Conservation (phyloP, 2,797 vertebrate genomes). For the Anguilla anguilla region DNA sequence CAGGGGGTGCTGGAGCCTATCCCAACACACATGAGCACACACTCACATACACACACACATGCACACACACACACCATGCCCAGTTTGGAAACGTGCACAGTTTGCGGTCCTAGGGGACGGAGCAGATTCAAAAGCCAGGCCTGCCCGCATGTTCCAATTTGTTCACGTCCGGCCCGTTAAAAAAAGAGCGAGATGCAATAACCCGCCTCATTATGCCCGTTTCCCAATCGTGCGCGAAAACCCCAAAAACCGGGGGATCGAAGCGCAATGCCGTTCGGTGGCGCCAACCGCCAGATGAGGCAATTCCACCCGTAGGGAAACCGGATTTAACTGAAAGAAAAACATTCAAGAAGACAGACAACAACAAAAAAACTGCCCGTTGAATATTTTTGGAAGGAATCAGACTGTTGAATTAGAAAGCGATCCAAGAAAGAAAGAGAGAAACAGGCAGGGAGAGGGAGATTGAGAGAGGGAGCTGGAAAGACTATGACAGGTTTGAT, state of each 20-base stretch:
- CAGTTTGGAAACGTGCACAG: background rate
- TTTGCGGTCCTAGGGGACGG: background rate
- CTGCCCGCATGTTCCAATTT: background rate
- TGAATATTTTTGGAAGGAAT: background rate
- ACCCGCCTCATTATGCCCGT: conserved; percentile 4
- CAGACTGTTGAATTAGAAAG: background rate
- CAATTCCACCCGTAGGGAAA: background rate
- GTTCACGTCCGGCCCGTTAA: background rate
- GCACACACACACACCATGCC: background rate
- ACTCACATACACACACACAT: background rate
- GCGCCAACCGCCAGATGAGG: background rate
- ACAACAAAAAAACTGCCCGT: background rate
- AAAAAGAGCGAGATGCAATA: background rate
- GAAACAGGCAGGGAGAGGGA: background rate
- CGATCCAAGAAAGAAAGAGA: background rate
- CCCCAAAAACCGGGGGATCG: background rate
- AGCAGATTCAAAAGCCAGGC: background rate
- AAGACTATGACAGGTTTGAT: background rate
- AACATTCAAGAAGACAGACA: background rate
- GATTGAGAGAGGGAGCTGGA: background rate
- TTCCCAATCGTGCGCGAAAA: background rate
- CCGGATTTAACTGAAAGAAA: background rate
- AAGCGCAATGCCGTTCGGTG: no score
- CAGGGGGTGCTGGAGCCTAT: no score
- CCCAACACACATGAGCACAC: no score